Percentiles rank a stretch among this genome's conserved stretches.
These are phyloP conservation scores for Barypeithes pellucidus DNA, from an alignment of 2,888 invertebrate species.

Conservation along the genomic window DNA sequence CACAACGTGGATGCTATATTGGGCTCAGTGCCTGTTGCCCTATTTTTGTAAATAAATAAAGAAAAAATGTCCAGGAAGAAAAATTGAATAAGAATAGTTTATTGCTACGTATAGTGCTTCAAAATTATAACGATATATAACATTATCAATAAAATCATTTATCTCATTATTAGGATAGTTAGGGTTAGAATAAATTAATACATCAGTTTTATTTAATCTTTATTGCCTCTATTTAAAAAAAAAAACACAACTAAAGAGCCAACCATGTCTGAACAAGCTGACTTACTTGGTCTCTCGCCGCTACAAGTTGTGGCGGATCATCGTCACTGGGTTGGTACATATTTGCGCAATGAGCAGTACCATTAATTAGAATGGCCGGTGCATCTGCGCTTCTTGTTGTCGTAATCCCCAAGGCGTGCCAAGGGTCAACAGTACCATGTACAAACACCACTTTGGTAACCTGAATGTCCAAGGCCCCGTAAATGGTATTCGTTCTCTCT, in stretches of 20 bases:
- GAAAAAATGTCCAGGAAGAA: too few relatives aligned
- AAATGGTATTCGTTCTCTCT: slow-evolving; percentile 83
- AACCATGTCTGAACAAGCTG: slow-evolving; percentile 44
- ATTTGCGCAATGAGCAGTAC: slow-evolving; percentile 92
- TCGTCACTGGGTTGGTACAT: slow-evolving; percentile 85
- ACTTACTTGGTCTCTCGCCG: slow-evolving; percentile 78
- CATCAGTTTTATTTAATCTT: too few relatives aligned
- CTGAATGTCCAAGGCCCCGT: slow-evolving; percentile 82
- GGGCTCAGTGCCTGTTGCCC: too few relatives aligned
- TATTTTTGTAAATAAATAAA: too few relatives aligned
- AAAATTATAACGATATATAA: too few relatives aligned
- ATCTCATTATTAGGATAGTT: too few relatives aligned
- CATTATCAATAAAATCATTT: too few relatives aligned
- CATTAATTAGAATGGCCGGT: slow-evolving; percentile 82
- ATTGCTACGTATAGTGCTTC: too few relatives aligned
- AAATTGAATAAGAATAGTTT: too few relatives aligned
- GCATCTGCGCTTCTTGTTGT: slow-evolving; percentile 73
- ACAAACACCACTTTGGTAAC: slow-evolving; percentile 85
- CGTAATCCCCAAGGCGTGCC: slow-evolving; percentile 87
- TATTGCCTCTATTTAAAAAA: too few relatives aligned
- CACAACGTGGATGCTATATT: too few relatives aligned
- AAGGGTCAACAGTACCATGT: slow-evolving; percentile 92
- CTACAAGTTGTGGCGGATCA: slow-evolving; percentile 80
- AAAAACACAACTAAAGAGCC: slow-evolving; percentile 16
- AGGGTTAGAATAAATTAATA: too few relatives aligned